phyloP scores from a whole-genome alignment of 2,888 invertebrate species.

The Diogma glabrata region DNA sequence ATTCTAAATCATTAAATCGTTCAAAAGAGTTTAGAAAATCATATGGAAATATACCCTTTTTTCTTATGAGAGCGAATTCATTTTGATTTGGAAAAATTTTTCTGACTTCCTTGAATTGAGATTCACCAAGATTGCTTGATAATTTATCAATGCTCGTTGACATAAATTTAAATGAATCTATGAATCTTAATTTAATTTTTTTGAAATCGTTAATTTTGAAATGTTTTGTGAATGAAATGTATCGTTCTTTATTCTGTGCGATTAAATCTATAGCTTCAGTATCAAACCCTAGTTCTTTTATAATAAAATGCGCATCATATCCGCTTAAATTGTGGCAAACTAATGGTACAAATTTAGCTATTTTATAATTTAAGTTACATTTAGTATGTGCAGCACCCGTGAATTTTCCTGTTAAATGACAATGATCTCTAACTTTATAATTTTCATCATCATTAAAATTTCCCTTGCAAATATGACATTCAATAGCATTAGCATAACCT shows the following conservation, averaged over 20 bases:
- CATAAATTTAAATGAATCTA: neutral
- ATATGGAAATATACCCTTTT: neutral
- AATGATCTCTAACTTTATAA: neutral
- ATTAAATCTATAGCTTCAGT: slow-evolving; percentile 20
- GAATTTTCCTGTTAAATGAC: neutral
- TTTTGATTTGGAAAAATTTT: neutral
- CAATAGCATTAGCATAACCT: neutral
- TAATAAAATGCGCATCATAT: slow-evolving; percentile 25
- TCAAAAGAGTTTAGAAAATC: neutral
- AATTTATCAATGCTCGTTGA: neutral
- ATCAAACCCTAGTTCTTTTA: slow-evolving; percentile 20
- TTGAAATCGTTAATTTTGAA: slow-evolving; percentile 11
- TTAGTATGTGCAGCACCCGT: neutral
- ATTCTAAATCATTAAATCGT: neutral
- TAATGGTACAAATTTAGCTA: slow-evolving; percentile 18
- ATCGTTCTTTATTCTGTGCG: slow-evolving; percentile 17
- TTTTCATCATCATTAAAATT: neutral
- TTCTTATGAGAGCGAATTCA: no score
- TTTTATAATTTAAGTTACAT: slow-evolving; percentile 21
- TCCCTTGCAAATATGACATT: neutral
- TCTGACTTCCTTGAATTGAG: neutral
- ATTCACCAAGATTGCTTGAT: neutral
- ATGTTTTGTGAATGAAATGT: slow-evolving; percentile 24
- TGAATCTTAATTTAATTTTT: neutral
- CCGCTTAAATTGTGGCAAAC: slow-evolving; percentile 22